Conservation (phyloP, 2,113 vertebrate genomes). For the Stegostoma tigrinum region DNA sequence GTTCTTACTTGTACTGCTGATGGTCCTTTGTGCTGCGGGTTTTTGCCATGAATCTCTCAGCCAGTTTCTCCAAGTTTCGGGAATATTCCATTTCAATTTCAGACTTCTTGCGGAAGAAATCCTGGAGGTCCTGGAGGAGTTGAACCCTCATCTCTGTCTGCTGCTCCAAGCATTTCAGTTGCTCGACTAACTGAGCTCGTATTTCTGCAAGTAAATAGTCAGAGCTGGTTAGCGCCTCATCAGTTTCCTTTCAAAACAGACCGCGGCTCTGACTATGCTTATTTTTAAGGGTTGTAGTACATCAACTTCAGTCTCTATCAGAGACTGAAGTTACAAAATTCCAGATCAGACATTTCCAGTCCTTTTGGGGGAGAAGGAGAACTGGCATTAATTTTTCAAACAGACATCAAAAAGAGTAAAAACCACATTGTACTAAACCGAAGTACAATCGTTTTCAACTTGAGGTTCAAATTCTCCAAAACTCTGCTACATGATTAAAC, state of each 20-base stretch:
- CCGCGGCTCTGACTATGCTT: neutral
- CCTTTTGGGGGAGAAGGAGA: neutral
- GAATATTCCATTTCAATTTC: constrained; percentile 98
- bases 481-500: neutral
- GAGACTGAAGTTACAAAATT: neutral
- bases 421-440: neutral
- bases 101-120: constrained; percentile 96
- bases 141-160: constrained; percentile 96
- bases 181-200: constrained; percentile 87
- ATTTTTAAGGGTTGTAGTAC: neutral
- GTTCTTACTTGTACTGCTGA: constrained; percentile 90
- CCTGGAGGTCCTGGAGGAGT: constrained; percentile 94
- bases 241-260: neutral
- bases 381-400: neutral
- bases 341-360: neutral
- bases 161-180: constrained; percentile 96
- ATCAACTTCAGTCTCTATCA: neutral
- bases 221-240: neutral
- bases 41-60: constrained; percentile 98
- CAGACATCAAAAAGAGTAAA: neutral
- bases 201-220: constrained; percentile 65
- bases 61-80: constrained; percentile 90
- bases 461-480: too few relatives aligned
- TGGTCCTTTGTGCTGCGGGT: constrained; percentile 97
- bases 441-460: neutral